Conservation (phyloP, 2,888 invertebrate species). For the Cyclophora punctaria region DNA sequence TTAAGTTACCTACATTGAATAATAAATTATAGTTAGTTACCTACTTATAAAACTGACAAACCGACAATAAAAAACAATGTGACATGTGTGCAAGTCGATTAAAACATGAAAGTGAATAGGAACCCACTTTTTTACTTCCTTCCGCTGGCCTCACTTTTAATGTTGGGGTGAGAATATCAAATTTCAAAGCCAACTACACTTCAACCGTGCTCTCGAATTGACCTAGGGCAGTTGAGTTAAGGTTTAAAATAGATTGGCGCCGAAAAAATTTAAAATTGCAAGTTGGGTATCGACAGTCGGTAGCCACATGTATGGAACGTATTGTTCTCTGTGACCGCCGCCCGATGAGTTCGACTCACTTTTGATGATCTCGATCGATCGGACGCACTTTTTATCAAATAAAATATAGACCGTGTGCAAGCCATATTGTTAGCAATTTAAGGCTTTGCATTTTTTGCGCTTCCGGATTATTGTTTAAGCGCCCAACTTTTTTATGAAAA, state of each 20-base stretch:
- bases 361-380: constrained; percentile 57
- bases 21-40: too few relatives aligned
- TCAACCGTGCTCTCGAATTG: constrained; percentile 7
- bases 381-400: constrained; percentile 41
- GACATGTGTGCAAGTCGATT: constrained; percentile 56
- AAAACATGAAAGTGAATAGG: constrained; percentile 67
- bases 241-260: constrained; percentile 22
- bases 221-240: constrained; percentile 15
- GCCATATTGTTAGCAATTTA: constrained; percentile 61
- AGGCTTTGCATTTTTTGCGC: constrained; percentile 52
- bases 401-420: constrained; percentile 41
- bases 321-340: constrained; percentile 64
- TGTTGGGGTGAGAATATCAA: constrained; percentile 66
- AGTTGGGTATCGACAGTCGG: constrained; percentile 53
- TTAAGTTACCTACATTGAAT: too few relatives aligned
- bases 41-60: too few relatives aligned
- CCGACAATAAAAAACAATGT: constrained; percentile 25
- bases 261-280: constrained; percentile 17
- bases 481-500: too few relatives aligned
- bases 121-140: constrained; percentile 69
- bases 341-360: constrained; percentile 36
- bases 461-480: constrained; percentile 38
- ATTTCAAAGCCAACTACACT: constrained; percentile 38
- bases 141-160: constrained; percentile 70
- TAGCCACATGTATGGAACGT: constrained; percentile 65